Evolutionary conservation across 2,888 invertebrate species (phyloP), one percentile per base, ranked within the genome.

Genomic region (Keiferia lycopersicella): DNA sequence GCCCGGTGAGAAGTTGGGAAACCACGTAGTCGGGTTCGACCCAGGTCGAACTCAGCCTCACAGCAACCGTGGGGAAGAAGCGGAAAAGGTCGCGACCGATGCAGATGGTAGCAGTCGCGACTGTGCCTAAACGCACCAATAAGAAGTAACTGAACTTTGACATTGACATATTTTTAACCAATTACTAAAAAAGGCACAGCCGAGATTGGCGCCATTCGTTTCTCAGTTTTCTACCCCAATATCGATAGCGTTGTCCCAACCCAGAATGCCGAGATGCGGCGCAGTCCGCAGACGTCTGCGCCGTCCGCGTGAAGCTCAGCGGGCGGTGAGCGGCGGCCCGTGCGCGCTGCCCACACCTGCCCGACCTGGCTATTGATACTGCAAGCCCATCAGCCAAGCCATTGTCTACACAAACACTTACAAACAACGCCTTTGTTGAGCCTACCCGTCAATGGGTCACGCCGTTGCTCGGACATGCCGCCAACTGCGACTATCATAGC

Each of bases 351-450:
- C 68, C 67, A 63, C 65, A 62, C 62, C 64, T 65, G 65, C 51
- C 41, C 41, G 53, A 20, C 38, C 41, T 56, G 53, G 45, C 66
- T 62, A 69, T 69, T 67, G 59, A 69, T 65, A 67, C 61, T 63
- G 56, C 61, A 39, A 63, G 63, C 45, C 53, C 64, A 39, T 59
- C 61, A 53, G 18, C 57, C 62, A 59, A 14, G 51, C 67, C 50
- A 67, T 70, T 70, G 68, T 68, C 63, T 66, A 66, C 62, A 30
- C 63, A 65, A 62, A 65, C 51, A 57, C 61, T 61, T 56, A 51
- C 64, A 64, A 64, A 61, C 51, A 50, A 38, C 22, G 38, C 58
- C 41, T 41, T 39, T 41, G 38, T 38, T 20, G 12, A 51, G 12
- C 39, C 39, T 41, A 38, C 58, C 18, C 56, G 56, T 30, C 22